phyloP scores from a whole-genome alignment of 2,888 invertebrate species.

The Lypha dubia region DNA sequence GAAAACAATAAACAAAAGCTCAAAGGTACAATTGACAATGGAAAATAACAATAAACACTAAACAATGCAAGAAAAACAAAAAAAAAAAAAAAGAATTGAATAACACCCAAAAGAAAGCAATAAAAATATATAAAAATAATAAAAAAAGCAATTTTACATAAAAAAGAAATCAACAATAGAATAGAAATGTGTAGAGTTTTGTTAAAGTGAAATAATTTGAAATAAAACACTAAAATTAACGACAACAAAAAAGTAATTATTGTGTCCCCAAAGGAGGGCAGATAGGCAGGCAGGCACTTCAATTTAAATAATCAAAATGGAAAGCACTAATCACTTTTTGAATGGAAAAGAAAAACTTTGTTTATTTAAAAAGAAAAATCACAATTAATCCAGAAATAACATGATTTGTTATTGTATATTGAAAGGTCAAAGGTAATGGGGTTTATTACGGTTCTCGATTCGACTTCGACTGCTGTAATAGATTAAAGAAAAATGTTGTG shows the following conservation, averaged over 20 bases:
- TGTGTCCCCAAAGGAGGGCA: not conserved
- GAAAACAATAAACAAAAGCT: conserved; percentile 64
- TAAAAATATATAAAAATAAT: not conserved
- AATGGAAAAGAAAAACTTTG: too few relatives aligned
- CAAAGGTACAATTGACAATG: conserved; percentile 69
- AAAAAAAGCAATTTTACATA: conserved; percentile 36
- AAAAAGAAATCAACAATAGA: not conserved
- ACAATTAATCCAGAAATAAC: too few relatives aligned
- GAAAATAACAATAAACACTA: conserved; percentile 38
- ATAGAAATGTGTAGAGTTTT: not conserved
- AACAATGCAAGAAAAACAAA: not conserved
- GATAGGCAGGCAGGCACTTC: too few relatives aligned
- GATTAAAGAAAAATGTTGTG: too few relatives aligned
- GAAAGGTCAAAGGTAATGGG: too few relatives aligned
- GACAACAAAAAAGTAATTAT: not conserved
- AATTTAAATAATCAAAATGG: not conserved
- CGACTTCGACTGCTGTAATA: too few relatives aligned
- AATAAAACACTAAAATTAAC: not conserved
- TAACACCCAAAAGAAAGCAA: conserved; percentile 18
- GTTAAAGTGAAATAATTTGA: conserved; percentile 1
- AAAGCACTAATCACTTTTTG: not conserved
- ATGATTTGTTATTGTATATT: too few relatives aligned
- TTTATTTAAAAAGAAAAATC: too few relatives aligned
- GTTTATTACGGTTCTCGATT: too few relatives aligned
- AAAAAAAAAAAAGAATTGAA: not conserved